Evolutionary conservation across 2,888 invertebrate species (phyloP).

Genomic region (Nudaria mundana): DNA sequence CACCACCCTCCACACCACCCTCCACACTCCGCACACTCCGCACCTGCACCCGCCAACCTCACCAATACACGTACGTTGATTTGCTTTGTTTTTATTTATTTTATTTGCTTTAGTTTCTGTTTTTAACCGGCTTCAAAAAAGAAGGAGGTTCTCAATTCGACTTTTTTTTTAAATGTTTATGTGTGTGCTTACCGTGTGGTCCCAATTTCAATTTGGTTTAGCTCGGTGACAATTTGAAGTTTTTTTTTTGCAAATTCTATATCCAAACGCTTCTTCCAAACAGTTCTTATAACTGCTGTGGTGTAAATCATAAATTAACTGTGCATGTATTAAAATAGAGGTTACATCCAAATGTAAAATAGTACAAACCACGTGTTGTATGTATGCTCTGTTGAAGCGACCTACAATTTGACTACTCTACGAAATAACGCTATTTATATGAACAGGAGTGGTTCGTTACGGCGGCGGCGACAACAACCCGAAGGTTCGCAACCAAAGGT

Average conservation of each 20-base stretch:
- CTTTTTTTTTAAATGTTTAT: not conserved
- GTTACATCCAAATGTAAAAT: too few species aligned
- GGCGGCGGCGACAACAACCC: conserved; percentile 27
- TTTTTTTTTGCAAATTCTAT: too few species aligned
- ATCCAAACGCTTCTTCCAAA: too few species aligned
- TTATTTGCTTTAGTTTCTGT: not conserved
- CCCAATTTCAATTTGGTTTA: too few species aligned
- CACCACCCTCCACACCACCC: not conserved
- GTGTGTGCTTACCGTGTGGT: not conserved
- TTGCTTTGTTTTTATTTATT: not conserved
- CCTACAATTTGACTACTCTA: not conserved
- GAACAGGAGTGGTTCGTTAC: conserved; percentile 62
- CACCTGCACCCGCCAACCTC: not conserved
- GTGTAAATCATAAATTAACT: too few species aligned
- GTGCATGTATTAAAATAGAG: too few species aligned
- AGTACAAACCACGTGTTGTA: not conserved
- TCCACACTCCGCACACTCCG: not conserved
- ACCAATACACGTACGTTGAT: not conserved
- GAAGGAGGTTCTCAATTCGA: too few species aligned
- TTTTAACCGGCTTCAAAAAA: too few species aligned
- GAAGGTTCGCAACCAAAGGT: conserved; percentile 35
- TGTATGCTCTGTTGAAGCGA: not conserved
- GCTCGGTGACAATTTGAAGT: too few species aligned
- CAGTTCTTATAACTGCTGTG: too few species aligned
- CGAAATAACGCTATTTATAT: too few species aligned